Base-by-base conservation (phyloP, 2,888 invertebrate species). In the Podabrus alpinus region DNA sequence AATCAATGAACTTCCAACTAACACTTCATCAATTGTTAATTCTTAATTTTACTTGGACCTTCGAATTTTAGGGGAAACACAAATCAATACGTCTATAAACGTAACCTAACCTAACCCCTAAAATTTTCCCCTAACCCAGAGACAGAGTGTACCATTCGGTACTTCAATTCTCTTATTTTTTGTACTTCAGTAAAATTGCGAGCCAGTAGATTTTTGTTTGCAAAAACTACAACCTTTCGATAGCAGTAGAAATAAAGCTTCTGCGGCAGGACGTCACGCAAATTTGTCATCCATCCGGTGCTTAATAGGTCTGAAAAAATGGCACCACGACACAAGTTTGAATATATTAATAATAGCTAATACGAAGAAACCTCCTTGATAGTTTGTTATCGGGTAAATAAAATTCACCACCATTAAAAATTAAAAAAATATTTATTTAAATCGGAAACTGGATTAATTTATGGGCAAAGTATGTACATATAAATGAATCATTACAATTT, bases 101-200 rank as follows among this genome's bases (percentile, higher is more conserved):
- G 68, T 72, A 72, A 72, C 72, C 72, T 72, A 72, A 68, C 68
- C 68, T 62, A 71, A 71, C 71, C 71, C 70, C 62, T 62, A 68
- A 72, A 72, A 9, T 68, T 72, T 72, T 72, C 72, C 72, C 72
- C 72, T 72, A 72, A 72, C 68, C 72, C 45, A 45, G n/a, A 45
- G 45, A 62, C 21, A 64, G 19, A 64, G 21, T 29, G 72, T 68
- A 61, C 68, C 72, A 68, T 59, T 59, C 60, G 4, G 71, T 71
- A 60, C 71, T 71, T 61, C 45, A 24, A 64, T 21, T 66, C 66
- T 59, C 66, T 59, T 59, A 17, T 24, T n/a, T n/a, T n/a, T 60
- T 60, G n/a, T 62, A 10, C 59, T 70, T 62, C 17, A 5, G 13
- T 45, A 62, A 24, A 29, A 69, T 69, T 69, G 10, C 69, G 15